Evolutionary conservation across 2,888 invertebrate genomes (phyloP).

Genomic region (Idaea biselata): DNA sequence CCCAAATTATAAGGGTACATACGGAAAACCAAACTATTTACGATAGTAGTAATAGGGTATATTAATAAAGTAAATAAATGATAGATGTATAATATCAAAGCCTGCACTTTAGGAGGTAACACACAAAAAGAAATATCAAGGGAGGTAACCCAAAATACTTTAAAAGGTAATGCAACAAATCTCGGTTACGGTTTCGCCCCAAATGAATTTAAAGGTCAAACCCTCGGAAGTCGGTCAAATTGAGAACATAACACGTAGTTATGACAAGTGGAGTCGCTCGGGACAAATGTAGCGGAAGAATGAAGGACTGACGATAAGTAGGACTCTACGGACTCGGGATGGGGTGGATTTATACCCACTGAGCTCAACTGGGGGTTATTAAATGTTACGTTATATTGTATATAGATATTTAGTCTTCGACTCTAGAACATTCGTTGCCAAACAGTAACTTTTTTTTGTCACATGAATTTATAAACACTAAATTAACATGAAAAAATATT

Average conservation of each 20-base stretch:
- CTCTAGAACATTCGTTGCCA: neutral
- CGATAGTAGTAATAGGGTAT: neutral
- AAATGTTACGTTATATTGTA: too few species aligned
- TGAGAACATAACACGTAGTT: neutral
- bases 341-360: neutral
- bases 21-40: too few species aligned
- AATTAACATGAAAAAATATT: too few species aligned
- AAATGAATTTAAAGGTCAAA: conserved; percentile 1
- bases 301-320: neutral
- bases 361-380: neutral
- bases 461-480: too few species aligned
- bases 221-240: neutral
- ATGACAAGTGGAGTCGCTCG: neutral
- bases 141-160: neutral
- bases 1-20: too few species aligned
- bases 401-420: too few species aligned
- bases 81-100: neutral
- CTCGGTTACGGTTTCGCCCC: neutral
- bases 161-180: neutral
- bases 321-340: neutral
- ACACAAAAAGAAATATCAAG: neutral
- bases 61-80: neutral
- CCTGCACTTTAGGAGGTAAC: neutral
- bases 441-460: neutral
- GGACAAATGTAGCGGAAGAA: neutral